Conservation (phyloP, 2,113 vertebrate genomes). For the Circaetus cinerascens region DNA sequence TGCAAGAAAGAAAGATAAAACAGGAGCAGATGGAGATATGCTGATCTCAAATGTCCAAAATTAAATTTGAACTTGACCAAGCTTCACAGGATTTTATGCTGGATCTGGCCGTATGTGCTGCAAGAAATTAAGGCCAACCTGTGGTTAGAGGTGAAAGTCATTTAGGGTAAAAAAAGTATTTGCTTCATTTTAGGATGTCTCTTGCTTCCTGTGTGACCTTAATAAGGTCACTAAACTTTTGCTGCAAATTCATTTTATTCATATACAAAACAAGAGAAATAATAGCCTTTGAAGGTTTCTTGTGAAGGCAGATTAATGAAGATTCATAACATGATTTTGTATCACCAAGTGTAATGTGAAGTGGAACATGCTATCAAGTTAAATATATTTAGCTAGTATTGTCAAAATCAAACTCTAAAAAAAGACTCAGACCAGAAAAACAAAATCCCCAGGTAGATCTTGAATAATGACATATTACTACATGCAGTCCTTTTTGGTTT, state of each 20-base stretch:
- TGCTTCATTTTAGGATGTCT: background rate
- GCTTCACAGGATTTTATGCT: background rate
- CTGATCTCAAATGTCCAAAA: background rate
- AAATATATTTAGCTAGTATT: background rate
- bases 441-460: background rate
- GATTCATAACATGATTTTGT: background rate
- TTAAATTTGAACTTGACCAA: background rate
- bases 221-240: background rate
- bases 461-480: background rate
- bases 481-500: background rate
- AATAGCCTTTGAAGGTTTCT: background rate
- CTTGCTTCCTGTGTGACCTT: background rate
- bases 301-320: background rate
- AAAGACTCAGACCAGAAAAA: background rate
- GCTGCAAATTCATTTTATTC: background rate
- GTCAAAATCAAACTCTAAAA: background rate
- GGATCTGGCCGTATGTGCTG: background rate
- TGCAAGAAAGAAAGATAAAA: background rate
- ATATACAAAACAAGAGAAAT: background rate
- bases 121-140: background rate
- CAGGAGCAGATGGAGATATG: background rate
- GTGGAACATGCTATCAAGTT: background rate
- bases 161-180: background rate
- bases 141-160: background rate
- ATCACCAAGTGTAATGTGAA: background rate